Conservation (phyloP, 2,797 vertebrate species). For the Danio tinwini region DNA sequence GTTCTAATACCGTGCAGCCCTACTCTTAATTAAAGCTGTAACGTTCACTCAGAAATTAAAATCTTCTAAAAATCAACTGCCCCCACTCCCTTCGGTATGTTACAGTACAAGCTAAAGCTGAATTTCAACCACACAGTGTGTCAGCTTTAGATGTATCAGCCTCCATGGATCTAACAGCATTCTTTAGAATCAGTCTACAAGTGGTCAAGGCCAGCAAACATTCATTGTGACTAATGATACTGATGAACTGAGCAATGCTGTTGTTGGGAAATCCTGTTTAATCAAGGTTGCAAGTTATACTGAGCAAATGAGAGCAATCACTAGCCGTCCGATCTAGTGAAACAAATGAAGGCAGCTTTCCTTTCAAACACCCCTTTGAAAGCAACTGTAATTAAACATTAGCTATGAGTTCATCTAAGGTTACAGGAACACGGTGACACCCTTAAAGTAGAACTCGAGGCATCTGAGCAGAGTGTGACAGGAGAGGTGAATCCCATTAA, state of each 20-base stretch:
- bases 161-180: neutral
- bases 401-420: neutral
- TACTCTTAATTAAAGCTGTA: neutral
- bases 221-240: neutral
- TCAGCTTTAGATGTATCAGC: neutral
- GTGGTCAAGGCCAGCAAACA: neutral
- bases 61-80: too few species aligned
- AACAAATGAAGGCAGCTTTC: neutral
- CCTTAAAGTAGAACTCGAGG: neutral
- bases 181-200: neutral
- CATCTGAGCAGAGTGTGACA: neutral
- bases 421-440: neutral
- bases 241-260: neutral
- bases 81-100: too few species aligned
- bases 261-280: neutral
- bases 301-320: neutral
- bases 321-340: neutral
- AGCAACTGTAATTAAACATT: neutral
- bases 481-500: neutral
- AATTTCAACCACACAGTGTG: neutral
- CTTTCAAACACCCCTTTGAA: neutral
- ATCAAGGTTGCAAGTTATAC: constrained; percentile 5
- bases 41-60: too few species aligned
- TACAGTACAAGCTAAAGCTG: neutral
- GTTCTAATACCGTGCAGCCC: too few species aligned